Evolutionary conservation across 2,113 vertebrate genomes (phyloP).

Genomic region (Macrotis lagotis): DNA sequence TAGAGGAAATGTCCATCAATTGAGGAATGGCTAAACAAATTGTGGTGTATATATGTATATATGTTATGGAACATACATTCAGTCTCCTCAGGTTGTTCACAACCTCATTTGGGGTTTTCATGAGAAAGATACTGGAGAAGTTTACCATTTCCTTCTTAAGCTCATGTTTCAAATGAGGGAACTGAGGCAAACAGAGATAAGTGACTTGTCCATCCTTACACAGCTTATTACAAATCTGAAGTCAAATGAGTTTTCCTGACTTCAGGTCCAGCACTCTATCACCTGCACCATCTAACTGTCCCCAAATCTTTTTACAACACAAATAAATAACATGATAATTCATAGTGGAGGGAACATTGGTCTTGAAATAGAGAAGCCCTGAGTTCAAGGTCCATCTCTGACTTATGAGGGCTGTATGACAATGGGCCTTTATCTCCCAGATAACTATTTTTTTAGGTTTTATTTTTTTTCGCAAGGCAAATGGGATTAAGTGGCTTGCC

Average conservation of each 20-base stretch:
- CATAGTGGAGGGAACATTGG: not conserved
- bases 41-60: too few relatives aligned
- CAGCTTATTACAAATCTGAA: not conserved
- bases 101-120: not conserved
- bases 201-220: too few relatives aligned
- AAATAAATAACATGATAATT: not conserved
- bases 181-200: too few relatives aligned
- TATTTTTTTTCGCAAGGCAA: too few relatives aligned
- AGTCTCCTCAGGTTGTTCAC: not conserved
- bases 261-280: not conserved
- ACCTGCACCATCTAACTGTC: fast-evolving
- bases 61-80: too few relatives aligned
- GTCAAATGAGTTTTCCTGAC: not conserved
- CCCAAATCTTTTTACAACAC: not conserved
- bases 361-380: not conserved
- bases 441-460: not conserved
- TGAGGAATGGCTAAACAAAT: too few relatives aligned
- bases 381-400: not conserved
- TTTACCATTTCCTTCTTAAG: not conserved
- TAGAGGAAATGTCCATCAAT: too few relatives aligned
- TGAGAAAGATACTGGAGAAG: not conserved
- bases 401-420: not conserved
- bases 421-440: not conserved
- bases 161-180: not conserved
- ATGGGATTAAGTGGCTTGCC: too few relatives aligned